Percentiles rank a stretch among this genome's conserved stretches.
These are phyloP conservation scores for Dryobotodes eremita DNA, from an alignment of 2,888 invertebrate genomes.

Conservation along the genomic window DNA sequence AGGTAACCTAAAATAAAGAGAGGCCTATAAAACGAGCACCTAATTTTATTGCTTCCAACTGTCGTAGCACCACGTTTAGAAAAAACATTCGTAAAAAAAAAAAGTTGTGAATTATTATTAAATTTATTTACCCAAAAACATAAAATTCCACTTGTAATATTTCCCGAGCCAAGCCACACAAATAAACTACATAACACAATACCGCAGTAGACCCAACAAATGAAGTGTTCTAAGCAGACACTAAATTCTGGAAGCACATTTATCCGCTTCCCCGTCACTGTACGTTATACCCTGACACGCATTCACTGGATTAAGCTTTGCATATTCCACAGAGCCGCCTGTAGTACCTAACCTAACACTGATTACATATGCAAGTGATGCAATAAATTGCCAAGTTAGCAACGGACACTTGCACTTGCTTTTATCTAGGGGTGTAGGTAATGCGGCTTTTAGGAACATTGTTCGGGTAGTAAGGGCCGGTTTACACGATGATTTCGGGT, in stretches of 20 bases:
- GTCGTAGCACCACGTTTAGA: too few relatives aligned
- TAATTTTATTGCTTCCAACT: too few relatives aligned
- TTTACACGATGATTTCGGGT: not conserved
- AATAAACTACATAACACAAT: slow-evolving; percentile 39
- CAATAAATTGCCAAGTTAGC: slow-evolving; percentile 76
- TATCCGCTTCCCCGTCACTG: slow-evolving; percentile 62
- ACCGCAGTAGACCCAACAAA: slow-evolving; percentile 39
- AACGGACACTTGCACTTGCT: slow-evolving; percentile 64
- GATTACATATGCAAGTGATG: slow-evolving; percentile 79
- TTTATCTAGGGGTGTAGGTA: slow-evolving; percentile 34
- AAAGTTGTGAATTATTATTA: too few relatives aligned
- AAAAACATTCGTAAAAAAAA: too few relatives aligned
- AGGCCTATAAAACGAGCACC: not conserved
- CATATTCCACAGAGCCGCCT: slow-evolving; percentile 76
- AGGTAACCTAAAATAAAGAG: too few relatives aligned
- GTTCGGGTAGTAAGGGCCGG: not conserved
- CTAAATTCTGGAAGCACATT: slow-evolving; percentile 63
- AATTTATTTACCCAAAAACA: too few relatives aligned
- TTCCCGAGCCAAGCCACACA: slow-evolving; percentile 15
- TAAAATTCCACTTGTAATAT: not conserved
- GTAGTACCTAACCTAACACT: slow-evolving; percentile 66
- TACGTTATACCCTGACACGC: slow-evolving; percentile 74
- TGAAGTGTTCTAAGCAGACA: slow-evolving; percentile 52
- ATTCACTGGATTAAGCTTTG: slow-evolving; percentile 81
- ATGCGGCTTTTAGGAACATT: slow-evolving; percentile 35